A percentile compares a stretch with the other conserved stretches of the same genome.
Conservation (phyloP, 2,888 invertebrate genomes). For the Sphecodes monilicornis region DNA sequence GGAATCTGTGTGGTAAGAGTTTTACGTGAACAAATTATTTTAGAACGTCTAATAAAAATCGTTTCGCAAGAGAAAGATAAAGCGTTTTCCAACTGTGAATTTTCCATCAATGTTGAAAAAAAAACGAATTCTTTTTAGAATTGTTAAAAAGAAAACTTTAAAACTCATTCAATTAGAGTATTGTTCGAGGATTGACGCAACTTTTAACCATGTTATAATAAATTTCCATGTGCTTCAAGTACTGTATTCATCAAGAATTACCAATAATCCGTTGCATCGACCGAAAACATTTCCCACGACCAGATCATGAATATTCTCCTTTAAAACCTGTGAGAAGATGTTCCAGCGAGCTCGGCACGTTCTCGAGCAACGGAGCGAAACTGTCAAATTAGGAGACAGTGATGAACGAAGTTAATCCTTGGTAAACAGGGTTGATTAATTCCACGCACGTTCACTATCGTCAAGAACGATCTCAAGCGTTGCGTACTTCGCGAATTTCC, state of each 20-base stretch:
- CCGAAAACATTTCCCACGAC: neutral
- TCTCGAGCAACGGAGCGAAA: neutral
- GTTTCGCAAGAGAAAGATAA: too few relatives aligned
- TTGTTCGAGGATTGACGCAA: too few relatives aligned
- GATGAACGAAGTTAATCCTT: slow-evolving; percentile 1
- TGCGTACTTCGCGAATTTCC: neutral
- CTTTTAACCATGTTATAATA: too few relatives aligned
- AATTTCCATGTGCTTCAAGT: too few relatives aligned
- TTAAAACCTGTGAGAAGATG: neutral
- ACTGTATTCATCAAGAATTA: neutral
- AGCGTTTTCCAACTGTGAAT: neutral
- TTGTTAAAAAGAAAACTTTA: too few relatives aligned
- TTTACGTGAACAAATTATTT: too few relatives aligned
- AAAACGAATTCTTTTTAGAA: too few relatives aligned
- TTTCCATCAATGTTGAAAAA: neutral
- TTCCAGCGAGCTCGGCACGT: neutral
- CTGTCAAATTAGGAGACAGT: neutral
- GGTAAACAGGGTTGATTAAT: neutral
- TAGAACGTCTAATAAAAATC: too few relatives aligned
- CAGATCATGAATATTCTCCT: neutral
- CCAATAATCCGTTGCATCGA: neutral
- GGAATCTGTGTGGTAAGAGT: too few relatives aligned
- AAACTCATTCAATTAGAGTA: too few relatives aligned
- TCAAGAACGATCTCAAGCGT: neutral
- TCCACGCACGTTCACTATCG: neutral